phyloP scores from a whole-genome alignment of 2,113 vertebrate species.

The Passer domesticus region DNA sequence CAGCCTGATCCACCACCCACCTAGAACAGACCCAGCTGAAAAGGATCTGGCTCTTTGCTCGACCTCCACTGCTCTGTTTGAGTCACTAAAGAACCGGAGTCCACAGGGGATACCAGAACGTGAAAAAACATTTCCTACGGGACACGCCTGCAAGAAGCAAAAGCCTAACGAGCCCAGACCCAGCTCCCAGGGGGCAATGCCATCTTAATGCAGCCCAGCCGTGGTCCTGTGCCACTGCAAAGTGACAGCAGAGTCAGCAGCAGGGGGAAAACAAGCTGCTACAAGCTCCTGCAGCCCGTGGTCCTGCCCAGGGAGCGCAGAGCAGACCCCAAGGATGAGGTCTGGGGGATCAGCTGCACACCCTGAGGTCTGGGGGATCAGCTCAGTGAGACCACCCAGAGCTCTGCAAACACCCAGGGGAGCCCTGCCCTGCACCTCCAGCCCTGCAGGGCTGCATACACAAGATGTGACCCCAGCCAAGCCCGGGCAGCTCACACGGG shows the following conservation, averaged over 20 bases:
- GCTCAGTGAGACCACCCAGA: not conserved
- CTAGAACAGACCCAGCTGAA: not conserved
- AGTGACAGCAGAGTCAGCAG: slow-evolving; percentile 24
- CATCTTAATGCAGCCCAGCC: not conserved
- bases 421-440: not conserved
- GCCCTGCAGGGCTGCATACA: not conserved
- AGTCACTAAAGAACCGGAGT: not conserved
- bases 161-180: not conserved
- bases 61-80: not conserved
- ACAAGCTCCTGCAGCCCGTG: not conserved
- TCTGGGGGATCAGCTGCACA: not conserved
- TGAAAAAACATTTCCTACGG: not conserved
- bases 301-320: not conserved
- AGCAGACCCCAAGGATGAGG: not conserved
- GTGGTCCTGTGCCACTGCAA: not conserved
- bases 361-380: not conserved
- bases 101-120: not conserved
- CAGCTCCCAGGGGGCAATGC: not conserved
- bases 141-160: not conserved
- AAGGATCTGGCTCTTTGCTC: not conserved
- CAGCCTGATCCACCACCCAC: not conserved
- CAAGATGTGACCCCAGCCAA: not conserved
- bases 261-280: not conserved
- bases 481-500: not conserved
- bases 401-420: not conserved